phyloP scores from a whole-genome alignment of 2,113 vertebrate species.

The Tyrannus savana region DNA sequence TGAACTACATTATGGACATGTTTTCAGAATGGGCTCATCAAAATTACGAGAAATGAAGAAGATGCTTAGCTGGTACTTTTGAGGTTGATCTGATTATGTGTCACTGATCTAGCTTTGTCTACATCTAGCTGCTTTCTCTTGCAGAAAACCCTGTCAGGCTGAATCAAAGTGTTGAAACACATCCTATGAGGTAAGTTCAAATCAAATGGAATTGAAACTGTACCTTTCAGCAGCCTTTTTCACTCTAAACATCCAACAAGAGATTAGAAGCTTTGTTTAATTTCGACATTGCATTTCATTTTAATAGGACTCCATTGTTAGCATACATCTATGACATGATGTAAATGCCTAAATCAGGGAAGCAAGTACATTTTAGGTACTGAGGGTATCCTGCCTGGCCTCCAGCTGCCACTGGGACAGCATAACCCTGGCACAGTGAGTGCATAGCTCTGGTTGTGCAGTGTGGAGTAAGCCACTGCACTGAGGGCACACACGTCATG shows the following conservation, averaged over 20 bases:
- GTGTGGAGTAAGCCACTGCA: neutral
- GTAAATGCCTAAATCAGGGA: neutral
- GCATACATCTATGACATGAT: neutral
- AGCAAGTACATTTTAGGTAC: neutral
- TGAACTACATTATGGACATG: constrained; percentile 18
- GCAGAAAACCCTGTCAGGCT: neutral
- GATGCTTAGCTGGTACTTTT: constrained; percentile 21
- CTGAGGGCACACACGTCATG: neutral
- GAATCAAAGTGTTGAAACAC: neutral
- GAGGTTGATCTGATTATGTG: neutral
- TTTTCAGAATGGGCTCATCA: constrained; percentile 21
- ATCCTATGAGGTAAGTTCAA: neutral
- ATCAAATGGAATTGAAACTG: neutral
- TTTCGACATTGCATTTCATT: neutral
- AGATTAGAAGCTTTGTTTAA: neutral
- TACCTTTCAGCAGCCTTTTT: neutral
- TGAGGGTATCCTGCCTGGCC: neutral
- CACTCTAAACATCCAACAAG: neutral
- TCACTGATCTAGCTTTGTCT: neutral
- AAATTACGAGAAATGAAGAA: constrained; percentile 14
- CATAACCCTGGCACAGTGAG: neutral
- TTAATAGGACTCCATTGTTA: neutral
- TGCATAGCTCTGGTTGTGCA: neutral
- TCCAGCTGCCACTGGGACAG: neutral
- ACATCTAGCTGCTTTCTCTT: neutral